These are phyloP conservation scores for Emydoidea blandingii DNA, from an alignment of 2,797 vertebrate genomes.

Conservation along the genomic window DNA sequence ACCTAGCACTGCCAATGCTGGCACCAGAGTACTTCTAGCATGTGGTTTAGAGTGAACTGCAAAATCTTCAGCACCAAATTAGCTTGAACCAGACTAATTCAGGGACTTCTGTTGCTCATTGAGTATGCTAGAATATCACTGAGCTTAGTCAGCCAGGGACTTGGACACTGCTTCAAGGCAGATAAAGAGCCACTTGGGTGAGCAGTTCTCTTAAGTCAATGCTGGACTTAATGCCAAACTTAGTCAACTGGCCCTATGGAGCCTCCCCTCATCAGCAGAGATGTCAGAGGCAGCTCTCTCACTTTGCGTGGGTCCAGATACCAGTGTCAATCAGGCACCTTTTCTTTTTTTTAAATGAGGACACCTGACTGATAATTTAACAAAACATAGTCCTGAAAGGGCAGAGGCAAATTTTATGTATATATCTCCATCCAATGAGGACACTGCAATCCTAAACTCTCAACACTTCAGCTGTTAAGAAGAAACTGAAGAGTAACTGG, in stretches of 20 bases:
- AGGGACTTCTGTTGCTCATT: neutral
- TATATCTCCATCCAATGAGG: too few species aligned
- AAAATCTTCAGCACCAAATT: neutral
- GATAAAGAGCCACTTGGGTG: neutral
- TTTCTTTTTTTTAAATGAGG: neutral
- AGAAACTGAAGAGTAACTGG: neutral
- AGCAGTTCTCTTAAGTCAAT: neutral
- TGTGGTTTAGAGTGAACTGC: neutral
- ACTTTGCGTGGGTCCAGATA: neutral
- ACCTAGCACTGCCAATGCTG: neutral
- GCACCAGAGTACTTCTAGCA: neutral
- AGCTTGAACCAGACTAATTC: neutral
- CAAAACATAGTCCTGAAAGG: neutral
- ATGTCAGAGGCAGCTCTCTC: neutral
- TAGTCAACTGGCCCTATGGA: neutral
- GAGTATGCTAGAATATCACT: neutral
- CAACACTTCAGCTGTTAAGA: neutral
- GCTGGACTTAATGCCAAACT: neutral
- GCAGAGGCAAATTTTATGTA: too few species aligned
- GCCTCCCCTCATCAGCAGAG: neutral
- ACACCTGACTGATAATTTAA: neutral
- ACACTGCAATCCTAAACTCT: neutral
- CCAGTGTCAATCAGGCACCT: neutral
- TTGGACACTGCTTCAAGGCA: neutral
- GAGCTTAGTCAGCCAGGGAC: neutral